Evolutionary conservation across 1,140 invertebrate species (phyloP), one percentile per base, ranked within the genome.

Genomic region (Sinonovacula constricta): DNA sequence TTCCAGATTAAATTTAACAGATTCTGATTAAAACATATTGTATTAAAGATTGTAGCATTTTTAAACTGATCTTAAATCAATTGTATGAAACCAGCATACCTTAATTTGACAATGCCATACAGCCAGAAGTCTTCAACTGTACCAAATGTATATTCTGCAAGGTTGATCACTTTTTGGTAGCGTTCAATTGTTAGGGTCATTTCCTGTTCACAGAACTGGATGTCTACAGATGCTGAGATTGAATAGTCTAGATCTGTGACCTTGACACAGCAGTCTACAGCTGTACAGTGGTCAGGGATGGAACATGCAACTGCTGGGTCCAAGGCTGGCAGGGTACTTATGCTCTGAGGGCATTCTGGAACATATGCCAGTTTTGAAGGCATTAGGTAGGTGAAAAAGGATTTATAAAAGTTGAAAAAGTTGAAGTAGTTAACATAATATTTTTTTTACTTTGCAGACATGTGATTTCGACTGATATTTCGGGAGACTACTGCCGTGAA

Each of bases 81-180:
- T 45, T 45, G n/a, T n/a, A n/a, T n/a, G n/a, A n/a, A n/a, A n/a
- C n/a, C n/a, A 45, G 18, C 18, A 10, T 45, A 74, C 70, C 60
- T 49, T 15, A 74, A 18, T 26, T 34, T 74, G 36, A 74, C 45
- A 10, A 74, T 51, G 14, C 60, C 70, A 51, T 63, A 59, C 2
- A 74, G 24, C n/a, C 59, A 24, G 22, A 74, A 36, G 34, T 49
- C 49, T 22, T 65, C 12, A 14, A n/a, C 24, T 30, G 45, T 51
- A 39, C 77, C 77, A 57, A 57, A 79, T 45, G 65, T 30, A 34
- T 72, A 79, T 18, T 66, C 59, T n/a, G 72, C 36, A 5, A 79
- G 53, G 1, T 30, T 33, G 30, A 70, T 71, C 12, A 39, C 10
- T n/a, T 31, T 26, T 7, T 33, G 15, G 15, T 57, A 34, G 14